Percentiles rank a stretch among this genome's conserved stretches.
Evolutionary conservation across 92 coral and sea anemone species (phyloP).

Genomic region (Porites rus): DNA sequence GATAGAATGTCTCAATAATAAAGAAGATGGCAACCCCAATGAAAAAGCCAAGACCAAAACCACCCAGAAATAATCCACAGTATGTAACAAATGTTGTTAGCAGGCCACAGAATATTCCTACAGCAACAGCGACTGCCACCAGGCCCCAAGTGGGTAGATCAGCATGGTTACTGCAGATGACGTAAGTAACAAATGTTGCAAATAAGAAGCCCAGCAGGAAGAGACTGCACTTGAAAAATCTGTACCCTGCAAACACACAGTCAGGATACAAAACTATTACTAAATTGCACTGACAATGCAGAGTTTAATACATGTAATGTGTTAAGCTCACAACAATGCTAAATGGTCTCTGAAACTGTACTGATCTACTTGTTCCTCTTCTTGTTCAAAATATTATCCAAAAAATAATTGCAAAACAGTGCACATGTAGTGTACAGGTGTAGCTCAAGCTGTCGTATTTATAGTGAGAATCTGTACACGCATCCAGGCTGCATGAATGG

Average conservation of each 20-base stretch:
- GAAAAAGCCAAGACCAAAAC: conserved; percentile 93
- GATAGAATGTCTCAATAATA: conserved; percentile 71
- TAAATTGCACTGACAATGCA: background rate
- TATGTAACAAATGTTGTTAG: conserved; percentile 85
- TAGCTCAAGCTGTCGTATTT: too few relatives aligned
- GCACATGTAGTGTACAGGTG: too few relatives aligned
- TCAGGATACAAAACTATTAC: background rate
- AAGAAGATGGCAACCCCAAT: conserved; percentile 79
- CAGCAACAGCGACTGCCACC: conserved; percentile 86
- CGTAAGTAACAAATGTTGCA: conserved; percentile 89
- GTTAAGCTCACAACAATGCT: too few relatives aligned
- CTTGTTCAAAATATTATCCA: too few relatives aligned
- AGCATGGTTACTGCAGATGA: conserved; percentile 83
- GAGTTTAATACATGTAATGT: too few relatives aligned
- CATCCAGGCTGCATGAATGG: too few relatives aligned
- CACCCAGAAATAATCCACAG: conserved; percentile 94
- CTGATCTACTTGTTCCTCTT: too few relatives aligned
- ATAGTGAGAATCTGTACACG: too few relatives aligned
- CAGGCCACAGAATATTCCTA: conserved; percentile 92
- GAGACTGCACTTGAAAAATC: conserved; percentile 86
- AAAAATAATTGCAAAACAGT: too few relatives aligned
- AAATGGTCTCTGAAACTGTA: too few relatives aligned
- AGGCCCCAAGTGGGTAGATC: conserved; percentile 84
- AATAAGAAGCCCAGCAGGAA: conserved; percentile 88
- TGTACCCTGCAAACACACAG: conserved; percentile 72